Evolutionary conservation across 2,113 vertebrate genomes (phyloP).

Genomic region (Orthonyx spaldingii): DNA sequence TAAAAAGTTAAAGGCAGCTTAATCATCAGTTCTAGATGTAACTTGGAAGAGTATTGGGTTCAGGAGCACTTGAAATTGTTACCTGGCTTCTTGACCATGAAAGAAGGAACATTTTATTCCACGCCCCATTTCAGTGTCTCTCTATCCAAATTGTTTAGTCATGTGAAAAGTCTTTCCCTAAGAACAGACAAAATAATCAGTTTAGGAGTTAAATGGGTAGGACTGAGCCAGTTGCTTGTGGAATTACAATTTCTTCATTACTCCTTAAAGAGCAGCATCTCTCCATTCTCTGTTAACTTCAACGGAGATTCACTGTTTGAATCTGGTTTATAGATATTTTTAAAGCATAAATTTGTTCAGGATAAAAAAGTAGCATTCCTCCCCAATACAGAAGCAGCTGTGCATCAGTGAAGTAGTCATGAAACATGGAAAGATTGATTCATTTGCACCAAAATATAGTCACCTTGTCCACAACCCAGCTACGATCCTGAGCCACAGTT

Average conservation of each 20-base stretch:
- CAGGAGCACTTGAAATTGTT: not conserved
- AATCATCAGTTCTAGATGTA: constrained; percentile 27
- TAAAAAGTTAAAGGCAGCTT: constrained; percentile 53
- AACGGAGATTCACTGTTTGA: fast-evolving
- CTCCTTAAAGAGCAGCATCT: not conserved
- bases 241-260: not conserved
- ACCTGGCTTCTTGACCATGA: not conserved
- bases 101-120: not conserved
- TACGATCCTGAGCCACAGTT: not conserved
- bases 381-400: not conserved
- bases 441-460: not conserved
- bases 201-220: not conserved
- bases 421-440: not conserved
- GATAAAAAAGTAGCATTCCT: not conserved
- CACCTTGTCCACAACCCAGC: not conserved
- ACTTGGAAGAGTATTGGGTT: not conserved
- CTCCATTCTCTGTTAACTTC: not conserved
- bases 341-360: not conserved
- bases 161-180: not conserved
- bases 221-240: not conserved
- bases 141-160: not conserved
- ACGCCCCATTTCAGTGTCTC: fast-evolving
- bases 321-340: not conserved
- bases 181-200: not conserved
- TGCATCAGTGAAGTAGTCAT: not conserved